Percentiles rank a stretch among this genome's conserved stretches.
Evolutionary conservation across 1,140 invertebrate species (phyloP).

Genomic region (honey bee (Apis mellifera)): Amel_HAv3.1 CM009939.2:4333001-4333500

Average conservation of each 20-base stretch:
- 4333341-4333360: too few relatives aligned
- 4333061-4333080: conserved; percentile 28
- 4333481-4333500: not conserved
- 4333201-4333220: conserved; percentile 50
- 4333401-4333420: not conserved
- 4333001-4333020: not conserved
- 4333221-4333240: conserved; percentile 37
- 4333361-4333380: too few relatives aligned
- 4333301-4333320: not conserved
- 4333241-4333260: conserved; percentile 35
- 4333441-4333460: too few relatives aligned
- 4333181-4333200: conserved; percentile 14
- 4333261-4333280: conserved; percentile 46
- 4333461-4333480: not conserved
- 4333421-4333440: not conserved
- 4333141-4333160: conserved; percentile 51
- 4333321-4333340: too few relatives aligned
- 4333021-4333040: conserved; percentile 27
- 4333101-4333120: conserved; percentile 37
- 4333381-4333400: too few relatives aligned
- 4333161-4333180: conserved; percentile 57
- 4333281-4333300: conserved; percentile 12
- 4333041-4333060: conserved; percentile 40
- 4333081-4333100: conserved; percentile 53
- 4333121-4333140: conserved; percentile 66